Percentiles rank a stretch among this genome's conserved stretches.
phyloP scores from a whole-genome alignment of 2,113 vertebrate species.

The Collichthys lucidus region DNA sequence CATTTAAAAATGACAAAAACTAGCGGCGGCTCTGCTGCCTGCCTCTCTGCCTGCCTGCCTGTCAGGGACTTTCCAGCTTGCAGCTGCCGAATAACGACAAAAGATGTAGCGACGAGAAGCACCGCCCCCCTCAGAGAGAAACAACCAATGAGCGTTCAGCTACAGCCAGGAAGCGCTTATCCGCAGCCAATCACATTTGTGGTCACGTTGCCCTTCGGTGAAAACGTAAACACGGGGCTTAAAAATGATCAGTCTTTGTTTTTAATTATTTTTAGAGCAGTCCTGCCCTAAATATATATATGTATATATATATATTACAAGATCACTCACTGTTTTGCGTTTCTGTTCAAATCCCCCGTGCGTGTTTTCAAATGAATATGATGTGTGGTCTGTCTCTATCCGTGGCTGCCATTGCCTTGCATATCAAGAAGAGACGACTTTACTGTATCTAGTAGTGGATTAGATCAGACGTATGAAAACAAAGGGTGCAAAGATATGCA shows the following conservation, averaged over 20 bases:
- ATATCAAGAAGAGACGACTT: slow-evolving; percentile 10
- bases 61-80: slow-evolving; percentile 76
- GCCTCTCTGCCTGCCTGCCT: slow-evolving; percentile 11
- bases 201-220: slow-evolving; percentile 46
- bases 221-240: slow-evolving; percentile 74
- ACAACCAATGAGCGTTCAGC: slow-evolving; percentile 54
- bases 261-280: neutral
- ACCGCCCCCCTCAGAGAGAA: slow-evolving; percentile 52
- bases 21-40: no score
- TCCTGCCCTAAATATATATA: neutral
- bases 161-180: slow-evolving; percentile 10
- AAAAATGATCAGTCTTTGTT: slow-evolving; percentile 23
- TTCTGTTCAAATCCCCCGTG: neutral
- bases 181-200: slow-evolving; percentile 59
- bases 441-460: neutral
- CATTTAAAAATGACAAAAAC: slow-evolving; percentile 29
- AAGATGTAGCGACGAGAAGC: slow-evolving; percentile 66
- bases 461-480: neutral
- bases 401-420: slow-evolving; percentile 14
- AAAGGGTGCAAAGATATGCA: neutral
- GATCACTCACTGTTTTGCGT: neutral
- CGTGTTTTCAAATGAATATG: neutral
- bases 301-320: neutral
- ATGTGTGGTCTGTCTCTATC: neutral
- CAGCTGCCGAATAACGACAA: slow-evolving; percentile 74